A percentile compares a stretch with the other conserved stretches of the same genome.
Conservation (phyloP, 2,888 invertebrate species). For the Harpalus rufipes region DNA sequence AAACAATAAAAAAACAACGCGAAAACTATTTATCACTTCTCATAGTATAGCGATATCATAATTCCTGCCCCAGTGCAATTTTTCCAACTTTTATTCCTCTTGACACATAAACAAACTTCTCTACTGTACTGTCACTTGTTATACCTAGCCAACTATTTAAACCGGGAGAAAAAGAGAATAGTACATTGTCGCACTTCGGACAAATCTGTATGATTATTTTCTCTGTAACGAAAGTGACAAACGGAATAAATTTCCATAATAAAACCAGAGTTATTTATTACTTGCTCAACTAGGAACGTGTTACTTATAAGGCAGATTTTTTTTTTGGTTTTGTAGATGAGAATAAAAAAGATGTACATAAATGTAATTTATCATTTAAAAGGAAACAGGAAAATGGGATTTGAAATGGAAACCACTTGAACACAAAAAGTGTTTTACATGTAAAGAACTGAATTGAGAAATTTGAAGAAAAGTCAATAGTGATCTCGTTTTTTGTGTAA, state of each 20-base stretch:
- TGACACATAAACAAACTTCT: slow-evolving; percentile 42
- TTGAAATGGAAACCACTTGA: slow-evolving; percentile 17
- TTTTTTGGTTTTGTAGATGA: background rate
- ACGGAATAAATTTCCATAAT: slow-evolving; percentile 34
- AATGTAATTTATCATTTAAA: slow-evolving; percentile 41
- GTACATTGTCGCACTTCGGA: background rate
- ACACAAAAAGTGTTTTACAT: slow-evolving; percentile 10
- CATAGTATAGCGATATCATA: slow-evolving; percentile 18
- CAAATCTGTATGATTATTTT: slow-evolving; percentile 32
- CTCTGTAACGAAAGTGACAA: slow-evolving; percentile 32
- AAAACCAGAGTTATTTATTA: slow-evolving; percentile 28
- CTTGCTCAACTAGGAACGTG: slow-evolving; percentile 2
- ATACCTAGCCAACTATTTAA: slow-evolving; percentile 9
- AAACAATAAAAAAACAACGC: background rate
- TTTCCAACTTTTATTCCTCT: slow-evolving; percentile 35
- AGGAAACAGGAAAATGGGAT: slow-evolving; percentile 1
- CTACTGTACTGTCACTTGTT: slow-evolving; percentile 21
- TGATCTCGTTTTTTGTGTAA: background rate
- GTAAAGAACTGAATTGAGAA: background rate
- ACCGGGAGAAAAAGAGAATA: background rate
- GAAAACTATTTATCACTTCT: slow-evolving; percentile 33
- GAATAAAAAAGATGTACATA: slow-evolving; percentile 17
- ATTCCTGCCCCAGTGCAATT: slow-evolving; percentile 12
- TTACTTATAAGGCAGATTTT: slow-evolving; percentile 24
- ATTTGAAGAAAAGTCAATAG: background rate